Percentiles rank a stretch among this genome's conserved stretches.
These are phyloP conservation scores for Drosophila pseudotalamancana DNA, from an alignment of 2,888 invertebrate species.

Conservation along the genomic window DNA sequence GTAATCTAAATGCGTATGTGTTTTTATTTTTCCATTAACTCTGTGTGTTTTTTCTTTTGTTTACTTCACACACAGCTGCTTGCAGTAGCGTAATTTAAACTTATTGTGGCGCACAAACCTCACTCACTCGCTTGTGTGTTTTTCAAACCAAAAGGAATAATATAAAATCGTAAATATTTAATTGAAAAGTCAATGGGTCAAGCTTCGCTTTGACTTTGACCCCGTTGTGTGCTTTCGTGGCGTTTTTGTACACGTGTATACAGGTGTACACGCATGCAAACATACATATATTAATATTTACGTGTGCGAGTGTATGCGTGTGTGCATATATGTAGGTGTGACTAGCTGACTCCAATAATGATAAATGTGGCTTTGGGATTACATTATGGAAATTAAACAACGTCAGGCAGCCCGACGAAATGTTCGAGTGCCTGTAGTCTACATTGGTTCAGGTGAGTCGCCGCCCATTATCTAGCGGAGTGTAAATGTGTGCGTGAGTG, in stretches of 20 bases:
- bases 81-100: slow-evolving; percentile 17
- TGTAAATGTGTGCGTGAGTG: not conserved
- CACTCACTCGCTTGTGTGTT: not conserved
- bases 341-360: slow-evolving; percentile 13
- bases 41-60: slow-evolving; percentile 57
- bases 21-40: slow-evolving; percentile 38
- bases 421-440: slow-evolving; percentile 68
- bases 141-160: not conserved
- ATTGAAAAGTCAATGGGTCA: slow-evolving; percentile 21
- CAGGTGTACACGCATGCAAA: slow-evolving; percentile 21
- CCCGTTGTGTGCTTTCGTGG: slow-evolving; percentile 58
- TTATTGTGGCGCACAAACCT: slow-evolving; percentile 11
- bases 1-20: not conserved
- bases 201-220: slow-evolving; percentile 50
- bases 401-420: slow-evolving; percentile 62
- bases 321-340: slow-evolving; percentile 5
- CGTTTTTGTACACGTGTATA: slow-evolving; percentile 59
- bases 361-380: slow-evolving; percentile 81
- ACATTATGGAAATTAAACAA: slow-evolving; percentile 70
- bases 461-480: not conserved
- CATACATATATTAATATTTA: not conserved
- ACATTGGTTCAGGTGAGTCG: slow-evolving; percentile 77
- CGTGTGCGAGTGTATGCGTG: not conserved
- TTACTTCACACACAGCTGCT: slow-evolving; percentile 55
- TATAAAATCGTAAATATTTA: slow-evolving; percentile 18